Evolutionary conservation across 2,888 invertebrate genomes (phyloP).

Genomic region (Polylopha cassiicola): DNA sequence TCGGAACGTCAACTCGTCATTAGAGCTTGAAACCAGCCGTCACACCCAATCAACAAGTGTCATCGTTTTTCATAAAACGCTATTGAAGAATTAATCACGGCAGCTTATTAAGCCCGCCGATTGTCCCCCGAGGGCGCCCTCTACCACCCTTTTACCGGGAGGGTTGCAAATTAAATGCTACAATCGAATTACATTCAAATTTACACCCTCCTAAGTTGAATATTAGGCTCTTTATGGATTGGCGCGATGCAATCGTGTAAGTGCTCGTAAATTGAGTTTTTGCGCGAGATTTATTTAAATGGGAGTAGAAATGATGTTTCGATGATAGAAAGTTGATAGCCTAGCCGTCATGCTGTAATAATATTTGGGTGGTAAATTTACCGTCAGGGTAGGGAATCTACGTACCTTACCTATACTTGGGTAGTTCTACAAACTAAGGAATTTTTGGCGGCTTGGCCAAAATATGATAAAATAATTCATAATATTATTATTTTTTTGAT

Average conservation of each 20-base stretch:
- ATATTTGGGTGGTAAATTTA: too few relatives aligned
- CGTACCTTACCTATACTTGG: too few relatives aligned
- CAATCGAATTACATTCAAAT: conserved; percentile 57
- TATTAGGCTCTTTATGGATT: conserved; percentile 47
- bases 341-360: too few relatives aligned
- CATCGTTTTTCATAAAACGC: conserved; percentile 24
- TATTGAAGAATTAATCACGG: conserved; percentile 50
- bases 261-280: conserved; percentile 37
- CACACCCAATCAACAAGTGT: conserved; percentile 20
- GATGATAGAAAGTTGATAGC: too few relatives aligned
- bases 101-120: conserved; percentile 47
- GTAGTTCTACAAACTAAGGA: too few relatives aligned
- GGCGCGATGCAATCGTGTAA: conserved; percentile 29
- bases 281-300: conserved; percentile 27
- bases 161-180: conserved; percentile 60
- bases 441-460: too few relatives aligned
- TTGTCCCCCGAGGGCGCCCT: conserved; percentile 32
- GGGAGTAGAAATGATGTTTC: conserved; percentile 23
- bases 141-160: conserved; percentile 58
- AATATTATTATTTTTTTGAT: too few relatives aligned
- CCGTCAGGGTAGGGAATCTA: too few relatives aligned
- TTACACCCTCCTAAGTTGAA: conserved; percentile 39
- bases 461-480: too few relatives aligned
- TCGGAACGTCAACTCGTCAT: too few relatives aligned
- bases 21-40: too few relatives aligned